phyloP scores from a whole-genome alignment of 2,888 invertebrate genomes.

The Pammene fasciana region DNA sequence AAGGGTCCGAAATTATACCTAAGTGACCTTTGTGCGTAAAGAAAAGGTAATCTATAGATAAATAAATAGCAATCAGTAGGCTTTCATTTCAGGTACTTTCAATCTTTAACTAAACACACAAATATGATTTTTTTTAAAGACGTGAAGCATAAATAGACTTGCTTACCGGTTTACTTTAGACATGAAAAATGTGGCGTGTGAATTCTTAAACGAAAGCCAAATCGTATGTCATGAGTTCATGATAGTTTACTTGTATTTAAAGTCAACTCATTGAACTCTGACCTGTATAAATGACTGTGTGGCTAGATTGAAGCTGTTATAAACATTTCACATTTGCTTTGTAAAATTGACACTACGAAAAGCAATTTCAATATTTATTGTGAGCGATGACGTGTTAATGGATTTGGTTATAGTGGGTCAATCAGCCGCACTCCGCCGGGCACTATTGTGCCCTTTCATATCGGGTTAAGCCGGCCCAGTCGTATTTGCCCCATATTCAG shows the following conservation, averaged over 20 bases:
- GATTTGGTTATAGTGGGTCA: conserved; percentile 30
- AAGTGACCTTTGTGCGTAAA: background rate
- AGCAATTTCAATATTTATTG: conserved; percentile 33
- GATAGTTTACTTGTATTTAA: background rate
- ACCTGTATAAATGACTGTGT: background rate
- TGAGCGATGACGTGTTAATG: conserved; percentile 35
- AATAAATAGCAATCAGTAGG: no score
- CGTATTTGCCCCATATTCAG: background rate
- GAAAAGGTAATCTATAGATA: background rate
- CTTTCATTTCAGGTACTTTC: no score
- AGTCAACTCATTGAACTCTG: background rate
- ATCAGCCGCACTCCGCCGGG: conserved; percentile 27
- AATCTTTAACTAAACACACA: no score
- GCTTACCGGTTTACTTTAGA: no score
- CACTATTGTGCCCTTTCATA: conserved; percentile 31
- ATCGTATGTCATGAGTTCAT: no score
- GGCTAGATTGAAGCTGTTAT: background rate
- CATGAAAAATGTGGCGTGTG: no score
- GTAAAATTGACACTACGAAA: conserved; percentile 4
- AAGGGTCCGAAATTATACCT: background rate
- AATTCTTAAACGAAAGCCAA: no score
- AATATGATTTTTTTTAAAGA: no score
- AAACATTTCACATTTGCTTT: background rate
- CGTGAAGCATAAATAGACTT: no score
- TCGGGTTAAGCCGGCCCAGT: conserved; percentile 16